These are phyloP conservation scores for Enteromius radiatus DNA, from an alignment of 2,797 vertebrate genomes.

Conservation along the genomic window DNA sequence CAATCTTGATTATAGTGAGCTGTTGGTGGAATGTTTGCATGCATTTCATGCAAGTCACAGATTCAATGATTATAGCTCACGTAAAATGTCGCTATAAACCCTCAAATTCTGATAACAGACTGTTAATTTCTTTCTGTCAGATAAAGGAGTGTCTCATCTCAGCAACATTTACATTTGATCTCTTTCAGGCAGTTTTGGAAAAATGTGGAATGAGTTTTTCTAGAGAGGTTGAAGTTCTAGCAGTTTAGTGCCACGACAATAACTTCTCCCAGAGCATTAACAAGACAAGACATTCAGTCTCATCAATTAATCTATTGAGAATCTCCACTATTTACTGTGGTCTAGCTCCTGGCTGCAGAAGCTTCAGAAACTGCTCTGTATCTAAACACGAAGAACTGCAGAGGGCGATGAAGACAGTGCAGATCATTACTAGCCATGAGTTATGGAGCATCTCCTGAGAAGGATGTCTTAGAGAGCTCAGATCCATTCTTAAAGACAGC, in stretches of 20 bases:
- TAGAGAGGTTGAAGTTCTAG: background rate
- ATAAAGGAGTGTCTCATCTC: background rate
- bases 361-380: background rate
- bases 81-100: background rate
- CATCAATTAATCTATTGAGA: background rate
- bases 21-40: background rate
- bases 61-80: background rate
- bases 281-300: background rate
- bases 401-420: background rate
- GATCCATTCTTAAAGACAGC: background rate
- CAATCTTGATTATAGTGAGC: background rate
- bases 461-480: background rate
- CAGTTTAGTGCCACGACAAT: background rate
- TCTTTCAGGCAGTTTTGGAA: background rate
- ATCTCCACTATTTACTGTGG: background rate
- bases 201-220: background rate
- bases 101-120: background rate
- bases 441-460: background rate
- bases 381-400: background rate
- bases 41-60: constrained; percentile 1
- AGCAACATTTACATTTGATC: background rate
- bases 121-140: background rate
- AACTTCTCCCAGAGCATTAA: background rate
- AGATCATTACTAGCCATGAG: background rate
- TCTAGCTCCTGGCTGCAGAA: background rate